Evolutionary conservation across 2,888 invertebrate genomes (phyloP).

Genomic region (Drosophila cognata): DNA sequence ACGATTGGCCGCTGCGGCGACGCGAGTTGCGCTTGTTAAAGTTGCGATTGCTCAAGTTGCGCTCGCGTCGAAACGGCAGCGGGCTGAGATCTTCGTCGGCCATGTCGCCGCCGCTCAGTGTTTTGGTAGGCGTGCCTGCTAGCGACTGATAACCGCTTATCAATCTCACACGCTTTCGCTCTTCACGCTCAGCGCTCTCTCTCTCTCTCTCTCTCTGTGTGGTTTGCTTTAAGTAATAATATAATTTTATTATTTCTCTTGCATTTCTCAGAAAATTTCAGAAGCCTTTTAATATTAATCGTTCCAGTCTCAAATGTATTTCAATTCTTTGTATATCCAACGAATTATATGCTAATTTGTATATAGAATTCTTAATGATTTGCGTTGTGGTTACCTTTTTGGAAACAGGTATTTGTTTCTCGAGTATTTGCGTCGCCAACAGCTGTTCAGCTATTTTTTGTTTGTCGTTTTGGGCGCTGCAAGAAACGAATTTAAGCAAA

Average conservation of each 20-base stretch:
- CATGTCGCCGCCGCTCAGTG: constrained; percentile 50
- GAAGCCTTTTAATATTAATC: constrained; percentile 23
- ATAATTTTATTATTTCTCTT: neutral
- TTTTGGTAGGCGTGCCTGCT: constrained; percentile 38
- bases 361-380: constrained; percentile 52
- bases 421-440: constrained; percentile 41
- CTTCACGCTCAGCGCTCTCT: neutral
- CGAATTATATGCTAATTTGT: constrained; percentile 4
- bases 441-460: constrained; percentile 31
- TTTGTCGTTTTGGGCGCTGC: constrained; percentile 49
- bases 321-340: constrained; percentile 19
- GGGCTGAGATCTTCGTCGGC: constrained; percentile 80
- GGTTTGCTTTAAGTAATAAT: neutral
- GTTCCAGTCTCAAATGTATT: constrained; percentile 31
- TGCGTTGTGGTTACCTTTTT: constrained; percentile 26
- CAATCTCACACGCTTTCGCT: constrained; percentile 11
- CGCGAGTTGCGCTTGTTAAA: constrained; percentile 78
- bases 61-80: constrained; percentile 80
- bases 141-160: constrained; percentile 60
- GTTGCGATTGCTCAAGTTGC: constrained; percentile 82
- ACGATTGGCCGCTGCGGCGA: constrained; percentile 65
- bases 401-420: constrained; percentile 59
- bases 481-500: constrained; percentile 32
- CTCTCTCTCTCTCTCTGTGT: neutral
- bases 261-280: constrained; percentile 19